Conservation (phyloP, 2,797 vertebrate genomes). For the Hydrolagus colliei region DNA sequence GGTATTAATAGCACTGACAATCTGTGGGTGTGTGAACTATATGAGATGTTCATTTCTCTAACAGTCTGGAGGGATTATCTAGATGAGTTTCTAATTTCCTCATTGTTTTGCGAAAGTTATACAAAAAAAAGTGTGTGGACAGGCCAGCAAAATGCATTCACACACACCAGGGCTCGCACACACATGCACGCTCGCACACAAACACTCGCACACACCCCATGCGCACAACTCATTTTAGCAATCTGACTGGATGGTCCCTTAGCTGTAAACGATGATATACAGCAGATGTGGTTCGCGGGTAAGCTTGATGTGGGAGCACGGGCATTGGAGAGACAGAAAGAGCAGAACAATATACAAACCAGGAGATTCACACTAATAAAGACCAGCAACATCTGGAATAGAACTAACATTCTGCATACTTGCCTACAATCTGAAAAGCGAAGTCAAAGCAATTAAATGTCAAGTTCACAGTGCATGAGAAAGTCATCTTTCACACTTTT, state of each 20-base stretch:
- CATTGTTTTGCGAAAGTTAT: background rate
- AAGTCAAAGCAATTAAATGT: background rate
- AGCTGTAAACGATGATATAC: too few relatives aligned
- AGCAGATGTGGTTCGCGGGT: too few relatives aligned
- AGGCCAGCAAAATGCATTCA: background rate
- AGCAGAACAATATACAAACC: too few relatives aligned
- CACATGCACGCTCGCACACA: background rate
- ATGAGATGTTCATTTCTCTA: background rate
- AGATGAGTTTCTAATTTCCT: background rate
- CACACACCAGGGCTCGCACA: background rate
- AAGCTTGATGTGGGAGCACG: too few relatives aligned
- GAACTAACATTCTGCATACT: constrained; percentile 7
- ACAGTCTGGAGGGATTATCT: background rate
- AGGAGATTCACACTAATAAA: too few relatives aligned
- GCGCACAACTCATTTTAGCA: too few relatives aligned
- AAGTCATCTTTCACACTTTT: constrained; percentile 34
- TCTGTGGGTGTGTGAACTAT: background rate
- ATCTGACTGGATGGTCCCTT: too few relatives aligned
- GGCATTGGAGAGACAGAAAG: too few relatives aligned
- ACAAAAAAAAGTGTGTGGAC: background rate
- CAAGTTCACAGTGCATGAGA: constrained; percentile 23
- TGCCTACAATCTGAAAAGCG: constrained; percentile 36
- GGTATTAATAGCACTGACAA: too few relatives aligned
- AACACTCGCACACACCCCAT: background rate
- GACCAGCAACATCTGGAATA: too few relatives aligned